Conservation (phyloP, 2,888 invertebrate genomes). For the Tachina grossa region DNA sequence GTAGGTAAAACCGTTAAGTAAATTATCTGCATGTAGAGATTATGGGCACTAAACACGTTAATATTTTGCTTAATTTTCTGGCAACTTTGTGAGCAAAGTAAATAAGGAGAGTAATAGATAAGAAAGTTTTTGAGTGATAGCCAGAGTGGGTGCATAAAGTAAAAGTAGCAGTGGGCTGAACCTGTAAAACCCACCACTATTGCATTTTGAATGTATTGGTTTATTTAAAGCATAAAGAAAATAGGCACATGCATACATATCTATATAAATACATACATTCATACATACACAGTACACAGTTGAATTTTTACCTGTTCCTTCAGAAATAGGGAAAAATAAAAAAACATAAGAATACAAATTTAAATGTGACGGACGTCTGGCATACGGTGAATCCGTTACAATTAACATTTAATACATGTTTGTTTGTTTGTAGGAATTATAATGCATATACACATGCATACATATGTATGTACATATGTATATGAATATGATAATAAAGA, state of each 20-base stretch:
- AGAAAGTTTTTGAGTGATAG: conserved; percentile 17
- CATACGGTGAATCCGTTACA: conserved; percentile 81
- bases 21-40: no score
- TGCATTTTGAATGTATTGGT: not conserved
- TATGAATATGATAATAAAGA: conserved; percentile 31
- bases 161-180: conserved; percentile 55
- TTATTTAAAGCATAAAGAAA: conserved; percentile 39
- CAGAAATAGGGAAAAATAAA: conserved; percentile 10
- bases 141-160: not conserved
- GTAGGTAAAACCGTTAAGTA: no score
- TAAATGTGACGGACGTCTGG: conserved; percentile 69
- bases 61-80: not conserved
- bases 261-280: no score
- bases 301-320: conserved; percentile 62
- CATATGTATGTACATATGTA: not conserved
- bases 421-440: not conserved
- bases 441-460: not conserved
- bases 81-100: not conserved
- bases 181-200: conserved; percentile 48
- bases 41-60: no score
- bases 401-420: conserved; percentile 41
- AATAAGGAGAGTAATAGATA: not conserved
- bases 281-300: not conserved
- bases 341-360: conserved; percentile 18
- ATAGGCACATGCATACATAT: not conserved